These are phyloP conservation scores for Branchellion lobata DNA, from an alignment of 2,888 invertebrate species.

Conservation along the genomic window DNA sequence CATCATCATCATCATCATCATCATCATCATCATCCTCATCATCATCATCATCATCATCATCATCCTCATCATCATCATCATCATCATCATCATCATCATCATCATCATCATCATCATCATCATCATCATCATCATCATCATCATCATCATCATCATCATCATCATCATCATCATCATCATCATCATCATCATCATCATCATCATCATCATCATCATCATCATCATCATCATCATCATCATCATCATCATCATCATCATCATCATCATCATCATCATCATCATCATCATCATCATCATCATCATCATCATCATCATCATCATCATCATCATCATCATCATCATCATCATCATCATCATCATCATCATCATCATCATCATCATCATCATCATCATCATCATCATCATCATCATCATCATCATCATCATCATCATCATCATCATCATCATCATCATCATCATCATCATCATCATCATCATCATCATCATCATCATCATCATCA, in stretches of 20 bases:
- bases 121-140: constrained; percentile 45
- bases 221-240: constrained; percentile 41
- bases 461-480: constrained; percentile 46
- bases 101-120: constrained; percentile 47
- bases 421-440: constrained; percentile 48
- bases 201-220: constrained; percentile 32
- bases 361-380: constrained; percentile 30
- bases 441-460: constrained; percentile 48
- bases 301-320: constrained; percentile 32
- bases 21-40: constrained; percentile 36
- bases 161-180: constrained; percentile 36
- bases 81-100: constrained; percentile 47
- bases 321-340: constrained; percentile 39
- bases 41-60: constrained; percentile 48
- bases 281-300: constrained; percentile 41
- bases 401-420: constrained; percentile 45
- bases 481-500: constrained; percentile 46
- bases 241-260: constrained; percentile 39
- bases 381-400: constrained; percentile 30
- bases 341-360: constrained; percentile 47
- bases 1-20: constrained; percentile 16
- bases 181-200: constrained; percentile 40
- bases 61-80: constrained; percentile 48
- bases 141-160: constrained; percentile 39
- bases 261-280: constrained; percentile 37